Evolutionary conservation across 2,888 invertebrate genomes (phyloP).

Genomic region (Eutolmus rufibarbis): DNA sequence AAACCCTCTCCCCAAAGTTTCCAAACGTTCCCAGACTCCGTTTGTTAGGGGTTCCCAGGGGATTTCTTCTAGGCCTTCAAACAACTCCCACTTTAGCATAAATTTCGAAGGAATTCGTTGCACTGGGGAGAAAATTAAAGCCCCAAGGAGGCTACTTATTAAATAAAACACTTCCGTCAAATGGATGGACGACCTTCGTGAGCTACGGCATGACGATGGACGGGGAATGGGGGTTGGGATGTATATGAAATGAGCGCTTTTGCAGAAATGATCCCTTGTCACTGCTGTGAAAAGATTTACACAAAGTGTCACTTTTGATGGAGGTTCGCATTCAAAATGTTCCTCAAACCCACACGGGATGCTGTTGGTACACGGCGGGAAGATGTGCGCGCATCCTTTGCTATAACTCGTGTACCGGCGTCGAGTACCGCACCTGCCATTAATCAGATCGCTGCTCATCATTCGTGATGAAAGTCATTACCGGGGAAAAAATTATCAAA

Average conservation of each 20-base stretch:
- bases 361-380: not conserved
- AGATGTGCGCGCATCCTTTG: not conserved
- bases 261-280: not conserved
- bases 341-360: not conserved
- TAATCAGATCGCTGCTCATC: not conserved
- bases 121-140: not conserved
- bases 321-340: not conserved
- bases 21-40: not conserved
- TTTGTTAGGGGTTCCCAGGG: not conserved
- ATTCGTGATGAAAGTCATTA: not conserved
- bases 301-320: slow-evolving; percentile 7
- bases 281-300: slow-evolving; percentile 1
- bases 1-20: not conserved
- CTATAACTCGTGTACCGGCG: not conserved
- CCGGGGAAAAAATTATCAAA: not conserved
- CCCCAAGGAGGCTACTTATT: not conserved
- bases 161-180: not conserved
- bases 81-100: not conserved
- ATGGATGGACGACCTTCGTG: not conserved
- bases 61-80: not conserved
- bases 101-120: not conserved
- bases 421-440: not conserved
- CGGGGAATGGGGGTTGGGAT: not conserved
- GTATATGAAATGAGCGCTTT: not conserved
- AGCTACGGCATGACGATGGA: not conserved